These are phyloP conservation scores for Trisateles emortualis DNA, from an alignment of 2,888 invertebrate species.

Conservation along the genomic window DNA sequence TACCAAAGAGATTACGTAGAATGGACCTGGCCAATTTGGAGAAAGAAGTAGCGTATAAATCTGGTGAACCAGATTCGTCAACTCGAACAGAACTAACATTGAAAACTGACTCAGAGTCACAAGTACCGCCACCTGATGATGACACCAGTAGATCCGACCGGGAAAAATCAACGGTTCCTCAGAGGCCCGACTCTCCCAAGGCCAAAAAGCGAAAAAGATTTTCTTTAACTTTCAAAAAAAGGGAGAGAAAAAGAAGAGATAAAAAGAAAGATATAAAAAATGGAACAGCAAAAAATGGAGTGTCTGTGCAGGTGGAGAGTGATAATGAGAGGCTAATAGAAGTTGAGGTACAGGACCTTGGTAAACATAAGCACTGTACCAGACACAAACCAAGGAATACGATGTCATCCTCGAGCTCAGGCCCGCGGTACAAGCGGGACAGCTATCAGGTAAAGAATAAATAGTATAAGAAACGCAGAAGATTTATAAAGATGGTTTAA, in stretches of 20 bases:
- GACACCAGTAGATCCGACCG: slow-evolving; percentile 81
- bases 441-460: slow-evolving; percentile 78
- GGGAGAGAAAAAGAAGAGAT: slow-evolving; percentile 79
- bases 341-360: slow-evolving; percentile 63
- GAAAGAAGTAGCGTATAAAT: slow-evolving; percentile 80
- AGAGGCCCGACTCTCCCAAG: slow-evolving; percentile 78
- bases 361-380: slow-evolving; percentile 72
- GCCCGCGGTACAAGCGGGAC: slow-evolving; percentile 85
- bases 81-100: slow-evolving; percentile 75
- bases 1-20: slow-evolving; percentile 80
- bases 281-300: slow-evolving; percentile 70
- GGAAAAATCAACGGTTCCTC: slow-evolving; percentile 74
- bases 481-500: background rate
- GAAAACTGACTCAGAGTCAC: slow-evolving; percentile 80
- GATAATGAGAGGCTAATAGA: slow-evolving; percentile 82
- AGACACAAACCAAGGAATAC: slow-evolving; percentile 76
- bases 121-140: slow-evolving; percentile 74
- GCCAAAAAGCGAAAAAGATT: slow-evolving; percentile 81
- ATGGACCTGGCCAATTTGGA: slow-evolving; percentile 82
- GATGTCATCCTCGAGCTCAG: slow-evolving; percentile 77
- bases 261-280: slow-evolving; percentile 78
- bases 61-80: slow-evolving; percentile 76
- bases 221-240: slow-evolving; percentile 80
- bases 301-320: slow-evolving; percentile 68
- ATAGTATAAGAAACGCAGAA: slow-evolving; percentile 19